These are phyloP conservation scores for Emydocephalus ijimae DNA, from an alignment of 2,113 vertebrate species.

Conservation along the genomic window DNA sequence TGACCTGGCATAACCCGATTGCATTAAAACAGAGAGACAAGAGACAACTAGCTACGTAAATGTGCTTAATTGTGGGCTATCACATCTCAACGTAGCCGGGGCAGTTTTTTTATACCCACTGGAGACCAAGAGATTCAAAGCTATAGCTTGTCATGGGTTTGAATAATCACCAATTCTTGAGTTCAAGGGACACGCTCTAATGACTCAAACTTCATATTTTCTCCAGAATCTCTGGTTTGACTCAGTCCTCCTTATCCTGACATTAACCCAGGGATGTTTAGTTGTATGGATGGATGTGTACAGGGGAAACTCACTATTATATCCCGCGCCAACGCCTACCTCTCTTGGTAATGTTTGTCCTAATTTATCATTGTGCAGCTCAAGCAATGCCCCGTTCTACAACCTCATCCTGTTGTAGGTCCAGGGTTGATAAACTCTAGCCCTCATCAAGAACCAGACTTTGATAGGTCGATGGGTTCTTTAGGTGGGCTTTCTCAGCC, in stretches of 20 bases:
- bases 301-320: background rate
- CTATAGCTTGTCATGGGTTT: conserved; percentile 35
- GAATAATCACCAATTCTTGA: conserved; percentile 62
- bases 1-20: background rate
- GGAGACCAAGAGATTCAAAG: conserved; percentile 11
- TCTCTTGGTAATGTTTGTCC: background rate
- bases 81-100: background rate
- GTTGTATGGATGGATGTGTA: too few species aligned
- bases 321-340: background rate
- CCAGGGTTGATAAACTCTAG: background rate
- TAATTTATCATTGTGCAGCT: background rate
- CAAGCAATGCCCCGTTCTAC: too few species aligned
- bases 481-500: background rate
- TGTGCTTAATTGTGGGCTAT: background rate
- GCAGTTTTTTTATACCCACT: background rate
- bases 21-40: conserved; percentile 36
- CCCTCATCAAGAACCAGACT: background rate
- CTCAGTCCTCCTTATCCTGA: background rate
- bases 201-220: conserved; percentile 58
- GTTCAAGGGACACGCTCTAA: conserved; percentile 66
- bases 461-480: background rate
- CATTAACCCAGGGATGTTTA: background rate
- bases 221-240: background rate
- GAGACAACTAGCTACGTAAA: background rate
- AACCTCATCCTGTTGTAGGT: background rate